These are phyloP conservation scores for Uria aalge DNA, from an alignment of 2,113 vertebrate genomes.

Conservation along the genomic window DNA sequence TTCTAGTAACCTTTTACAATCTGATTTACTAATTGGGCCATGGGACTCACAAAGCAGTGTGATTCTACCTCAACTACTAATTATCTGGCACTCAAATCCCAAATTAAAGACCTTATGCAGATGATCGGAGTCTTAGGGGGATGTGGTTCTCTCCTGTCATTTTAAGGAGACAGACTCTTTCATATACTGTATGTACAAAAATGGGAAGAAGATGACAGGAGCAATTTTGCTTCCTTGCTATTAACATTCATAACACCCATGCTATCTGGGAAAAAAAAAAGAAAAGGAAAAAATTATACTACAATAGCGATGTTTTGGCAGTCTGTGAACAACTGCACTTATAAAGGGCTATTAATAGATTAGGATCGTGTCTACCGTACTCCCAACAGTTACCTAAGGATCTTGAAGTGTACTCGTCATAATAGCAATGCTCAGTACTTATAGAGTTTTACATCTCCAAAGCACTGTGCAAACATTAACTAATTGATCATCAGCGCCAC, in stretches of 20 bases:
- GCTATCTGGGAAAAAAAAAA: not conserved
- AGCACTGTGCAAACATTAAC: conserved; percentile 50
- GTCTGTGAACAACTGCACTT: conserved; percentile 10
- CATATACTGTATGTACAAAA: not conserved
- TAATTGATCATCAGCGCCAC: conserved; percentile 31
- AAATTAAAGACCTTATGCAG: conserved; percentile 20
- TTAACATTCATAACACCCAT: conserved; percentile 41
- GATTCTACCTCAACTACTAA: conserved; percentile 17
- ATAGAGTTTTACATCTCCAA: conserved; percentile 22
- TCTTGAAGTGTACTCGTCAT: conserved; percentile 16
- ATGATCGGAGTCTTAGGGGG: not conserved
- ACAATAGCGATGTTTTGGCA: conserved; percentile 60
- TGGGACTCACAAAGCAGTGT: conserved; percentile 14
- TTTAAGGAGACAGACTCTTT: conserved; percentile 33
- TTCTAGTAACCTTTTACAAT: conserved; percentile 14
- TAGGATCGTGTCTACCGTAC: conserved; percentile 50
- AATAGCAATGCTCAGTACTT: conserved; percentile 1
- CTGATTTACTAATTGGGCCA: conserved; percentile 37
- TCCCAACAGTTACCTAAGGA: conserved; percentile 48
- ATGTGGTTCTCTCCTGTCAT: not conserved
- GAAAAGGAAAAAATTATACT: not conserved
- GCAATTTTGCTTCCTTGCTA: conserved; percentile 26
- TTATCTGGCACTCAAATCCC: conserved; percentile 20
- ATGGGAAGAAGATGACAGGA: conserved; percentile 29
- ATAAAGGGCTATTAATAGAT: conserved; percentile 58